These are phyloP conservation scores for Engystomops pustulosus DNA, from an alignment of 2,113 vertebrate genomes.

Conservation along the genomic window DNA sequence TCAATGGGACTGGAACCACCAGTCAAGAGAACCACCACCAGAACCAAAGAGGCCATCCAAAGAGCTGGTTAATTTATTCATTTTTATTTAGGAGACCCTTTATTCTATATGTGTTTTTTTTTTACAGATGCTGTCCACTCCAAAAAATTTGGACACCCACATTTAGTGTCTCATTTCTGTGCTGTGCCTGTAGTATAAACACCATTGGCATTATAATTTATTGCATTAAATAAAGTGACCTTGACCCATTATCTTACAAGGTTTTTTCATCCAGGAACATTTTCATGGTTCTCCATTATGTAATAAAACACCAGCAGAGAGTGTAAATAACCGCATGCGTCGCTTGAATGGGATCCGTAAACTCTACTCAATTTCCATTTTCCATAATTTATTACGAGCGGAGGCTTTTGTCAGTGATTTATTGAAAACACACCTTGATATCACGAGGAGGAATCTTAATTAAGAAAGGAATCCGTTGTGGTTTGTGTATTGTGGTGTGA, in stretches of 20 bases:
- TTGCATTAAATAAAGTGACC: neutral
- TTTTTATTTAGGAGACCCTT: too few species aligned
- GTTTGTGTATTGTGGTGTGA: conserved; percentile 1
- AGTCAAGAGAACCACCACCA: too few species aligned
- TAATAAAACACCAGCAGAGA: neutral
- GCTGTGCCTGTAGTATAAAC: neutral
- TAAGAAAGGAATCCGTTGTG: conserved; percentile 31
- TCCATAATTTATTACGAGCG: conserved; percentile 3
- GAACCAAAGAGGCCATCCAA: too few species aligned
- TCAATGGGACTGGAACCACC: too few species aligned
- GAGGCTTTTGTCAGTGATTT: conserved; percentile 27
- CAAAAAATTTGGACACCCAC: too few species aligned
- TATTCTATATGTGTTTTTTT: too few species aligned
- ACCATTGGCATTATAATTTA: neutral
- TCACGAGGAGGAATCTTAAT: conserved; percentile 25
- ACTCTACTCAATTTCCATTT: neutral
- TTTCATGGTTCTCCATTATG: neutral
- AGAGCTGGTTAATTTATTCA: too few species aligned
- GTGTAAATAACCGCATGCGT: neutral
- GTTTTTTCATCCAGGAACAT: neutral
- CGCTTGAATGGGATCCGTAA: neutral
- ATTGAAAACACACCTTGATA: conserved; percentile 35
- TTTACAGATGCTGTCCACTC: too few species aligned
- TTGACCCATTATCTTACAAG: neutral
- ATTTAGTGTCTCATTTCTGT: too few species aligned